These are phyloP conservation scores for Misgurnus mizolepis DNA, from an alignment of 2,113 vertebrate species.

Conservation along the genomic window DNA sequence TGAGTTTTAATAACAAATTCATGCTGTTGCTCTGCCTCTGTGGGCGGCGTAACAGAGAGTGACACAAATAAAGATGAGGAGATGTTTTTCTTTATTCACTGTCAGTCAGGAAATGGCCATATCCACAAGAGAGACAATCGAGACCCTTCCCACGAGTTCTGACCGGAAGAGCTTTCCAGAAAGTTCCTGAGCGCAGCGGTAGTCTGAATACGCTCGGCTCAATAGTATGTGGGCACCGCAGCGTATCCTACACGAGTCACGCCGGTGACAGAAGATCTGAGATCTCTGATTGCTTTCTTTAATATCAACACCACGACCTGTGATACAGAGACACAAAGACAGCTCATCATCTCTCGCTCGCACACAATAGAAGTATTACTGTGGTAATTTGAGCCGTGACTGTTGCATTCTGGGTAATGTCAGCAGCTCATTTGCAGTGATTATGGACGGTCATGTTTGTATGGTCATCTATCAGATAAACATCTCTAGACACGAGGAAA, in stretches of 20 bases:
- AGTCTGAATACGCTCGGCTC: background rate
- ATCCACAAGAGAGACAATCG: background rate
- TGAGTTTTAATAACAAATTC: background rate
- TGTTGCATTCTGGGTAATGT: slow-evolving; percentile 5
- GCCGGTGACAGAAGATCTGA: background rate
- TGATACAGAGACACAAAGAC: slow-evolving; percentile 18
- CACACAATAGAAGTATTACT: slow-evolving; percentile 18
- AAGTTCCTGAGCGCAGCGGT: slow-evolving; percentile 13
- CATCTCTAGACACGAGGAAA: background rate
- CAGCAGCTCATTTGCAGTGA: slow-evolving; percentile 12
- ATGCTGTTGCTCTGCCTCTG: background rate
- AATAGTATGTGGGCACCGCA: slow-evolving; percentile 22
- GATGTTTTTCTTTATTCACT: background rate
- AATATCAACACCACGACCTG: slow-evolving; percentile 29
- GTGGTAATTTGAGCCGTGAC: slow-evolving; percentile 8
- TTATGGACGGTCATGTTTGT: slow-evolving; percentile 21
- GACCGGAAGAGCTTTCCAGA: slow-evolving; percentile 19
- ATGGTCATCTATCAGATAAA: background rate
- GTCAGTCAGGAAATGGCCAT: no score
- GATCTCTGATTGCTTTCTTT: slow-evolving; percentile 28
- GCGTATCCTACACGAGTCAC: slow-evolving; percentile 4
- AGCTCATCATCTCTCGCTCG: slow-evolving; percentile 24
- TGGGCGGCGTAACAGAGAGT: no score
- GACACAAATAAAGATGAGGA: background rate
- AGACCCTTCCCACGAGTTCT: background rate